Conservation (phyloP, 2,113 vertebrate genomes). For the Cavia porcellus region DNA sequence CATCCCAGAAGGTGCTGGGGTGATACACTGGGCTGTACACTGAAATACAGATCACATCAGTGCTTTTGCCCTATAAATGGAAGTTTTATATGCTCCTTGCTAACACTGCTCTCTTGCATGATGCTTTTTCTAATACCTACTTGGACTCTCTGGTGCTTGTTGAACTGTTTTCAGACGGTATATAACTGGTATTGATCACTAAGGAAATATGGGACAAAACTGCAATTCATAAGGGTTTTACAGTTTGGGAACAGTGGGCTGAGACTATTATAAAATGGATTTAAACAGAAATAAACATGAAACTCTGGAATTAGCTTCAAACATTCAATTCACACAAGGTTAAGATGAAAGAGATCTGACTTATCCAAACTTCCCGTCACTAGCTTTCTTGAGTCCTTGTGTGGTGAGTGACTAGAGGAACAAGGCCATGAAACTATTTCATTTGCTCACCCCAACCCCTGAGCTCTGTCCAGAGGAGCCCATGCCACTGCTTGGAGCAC, state of each 20-base stretch:
- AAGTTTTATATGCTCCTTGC: neutral
- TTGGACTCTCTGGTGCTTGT: neutral
- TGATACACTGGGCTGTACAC: too few species aligned
- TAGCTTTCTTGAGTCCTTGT: neutral
- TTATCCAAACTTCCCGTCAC: neutral
- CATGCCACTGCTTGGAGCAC: too few species aligned
- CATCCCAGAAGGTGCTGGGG: neutral
- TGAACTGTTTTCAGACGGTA: neutral
- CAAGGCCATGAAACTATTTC: neutral
- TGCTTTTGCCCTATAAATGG: neutral
- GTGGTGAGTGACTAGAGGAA: neutral
- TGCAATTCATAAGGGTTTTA: neutral
- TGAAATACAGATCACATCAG: neutral
- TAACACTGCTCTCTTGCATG: neutral
- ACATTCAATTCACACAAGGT: rapidly evolving
- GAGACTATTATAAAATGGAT: neutral
- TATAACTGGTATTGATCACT: neutral
- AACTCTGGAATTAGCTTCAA: slow-evolving; percentile 3
- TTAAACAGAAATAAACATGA: neutral
- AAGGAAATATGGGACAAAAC: neutral
- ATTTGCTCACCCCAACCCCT: neutral
- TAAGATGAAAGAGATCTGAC: neutral
- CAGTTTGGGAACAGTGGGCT: neutral
- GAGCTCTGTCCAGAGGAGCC: neutral
- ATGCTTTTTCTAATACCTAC: neutral